phyloP scores from a whole-genome alignment of 2,888 invertebrate genomes.

The Meliscaeva auricollis region DNA sequence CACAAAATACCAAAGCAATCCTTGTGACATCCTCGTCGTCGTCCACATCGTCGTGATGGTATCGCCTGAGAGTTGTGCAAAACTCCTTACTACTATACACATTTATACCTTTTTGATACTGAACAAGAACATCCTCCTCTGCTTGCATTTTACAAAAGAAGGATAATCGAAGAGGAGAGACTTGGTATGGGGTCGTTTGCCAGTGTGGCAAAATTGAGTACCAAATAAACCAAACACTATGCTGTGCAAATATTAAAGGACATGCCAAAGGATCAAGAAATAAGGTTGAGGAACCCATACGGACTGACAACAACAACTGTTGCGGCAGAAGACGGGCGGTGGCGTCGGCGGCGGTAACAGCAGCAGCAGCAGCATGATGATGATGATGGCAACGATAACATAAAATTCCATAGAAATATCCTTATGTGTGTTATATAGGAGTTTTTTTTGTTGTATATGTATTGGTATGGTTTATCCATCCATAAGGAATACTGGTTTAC shows the following conservation, averaged over 20 bases:
- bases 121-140: conserved; percentile 1
- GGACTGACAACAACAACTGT: conserved; percentile 1
- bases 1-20: conserved; percentile 23
- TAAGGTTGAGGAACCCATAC: conserved; percentile 4
- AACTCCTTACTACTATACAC: conserved; percentile 23
- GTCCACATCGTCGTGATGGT: conserved; percentile 29
- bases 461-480: conserved; percentile 10
- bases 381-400: conserved; percentile 27
- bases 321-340: neutral
- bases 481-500: conserved; percentile 28
- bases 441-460: neutral
- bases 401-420: conserved; percentile 21
- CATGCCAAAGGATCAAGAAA: conserved; percentile 58
- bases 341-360: neutral
- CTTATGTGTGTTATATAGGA: neutral
- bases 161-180: conserved; percentile 68
- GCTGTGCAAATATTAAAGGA: conserved; percentile 75
- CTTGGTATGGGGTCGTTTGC: conserved; percentile 21
- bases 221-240: conserved; percentile 72
- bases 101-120: neutral
- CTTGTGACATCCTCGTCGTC: conserved; percentile 36
- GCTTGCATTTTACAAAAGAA: conserved; percentile 65
- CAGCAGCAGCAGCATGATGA: neutral
- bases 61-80: conserved; percentile 57
- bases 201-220: conserved; percentile 73